These are phyloP conservation scores for Hypomecis atomaria DNA, from an alignment of 2,888 invertebrate species.

Conservation along the genomic window DNA sequence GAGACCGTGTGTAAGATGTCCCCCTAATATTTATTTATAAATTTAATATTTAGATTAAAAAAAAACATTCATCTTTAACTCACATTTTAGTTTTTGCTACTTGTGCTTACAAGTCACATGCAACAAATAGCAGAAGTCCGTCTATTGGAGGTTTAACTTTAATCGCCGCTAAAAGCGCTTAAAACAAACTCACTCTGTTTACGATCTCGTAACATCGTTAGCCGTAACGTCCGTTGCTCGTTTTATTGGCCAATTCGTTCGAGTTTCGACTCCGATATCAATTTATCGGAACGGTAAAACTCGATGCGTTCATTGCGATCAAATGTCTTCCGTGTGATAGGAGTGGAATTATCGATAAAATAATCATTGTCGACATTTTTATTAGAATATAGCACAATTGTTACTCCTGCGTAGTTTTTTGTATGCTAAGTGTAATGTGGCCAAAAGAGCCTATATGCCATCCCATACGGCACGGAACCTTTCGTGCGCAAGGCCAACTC, in stretches of 20 bases:
- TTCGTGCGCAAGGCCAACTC: too few relatives aligned
- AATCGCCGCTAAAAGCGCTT: conserved; percentile 12
- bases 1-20: too few relatives aligned
- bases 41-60: too few relatives aligned
- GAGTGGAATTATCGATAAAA: background rate
- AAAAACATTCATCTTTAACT: too few relatives aligned
- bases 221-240: conserved; percentile 36
- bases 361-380: too few relatives aligned
- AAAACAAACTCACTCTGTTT: conserved; percentile 11
- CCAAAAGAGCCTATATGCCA: too few relatives aligned
- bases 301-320: conserved; percentile 18
- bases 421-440: too few relatives aligned
- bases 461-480: too few relatives aligned
- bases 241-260: conserved; percentile 43
- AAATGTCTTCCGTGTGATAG: conserved; percentile 24
- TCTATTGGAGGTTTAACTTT: conserved; percentile 5
- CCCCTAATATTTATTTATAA: too few relatives aligned
- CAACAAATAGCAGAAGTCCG: background rate
- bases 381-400: too few relatives aligned
- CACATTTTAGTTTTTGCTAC: background rate
- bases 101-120: background rate
- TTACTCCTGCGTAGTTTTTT: too few relatives aligned
- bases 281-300: conserved; percentile 38
- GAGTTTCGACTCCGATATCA: conserved; percentile 35
- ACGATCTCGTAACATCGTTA: conserved; percentile 14